Base-by-base conservation (phyloP, 1,140 invertebrate genomes). In the Mya arenaria region DNA sequence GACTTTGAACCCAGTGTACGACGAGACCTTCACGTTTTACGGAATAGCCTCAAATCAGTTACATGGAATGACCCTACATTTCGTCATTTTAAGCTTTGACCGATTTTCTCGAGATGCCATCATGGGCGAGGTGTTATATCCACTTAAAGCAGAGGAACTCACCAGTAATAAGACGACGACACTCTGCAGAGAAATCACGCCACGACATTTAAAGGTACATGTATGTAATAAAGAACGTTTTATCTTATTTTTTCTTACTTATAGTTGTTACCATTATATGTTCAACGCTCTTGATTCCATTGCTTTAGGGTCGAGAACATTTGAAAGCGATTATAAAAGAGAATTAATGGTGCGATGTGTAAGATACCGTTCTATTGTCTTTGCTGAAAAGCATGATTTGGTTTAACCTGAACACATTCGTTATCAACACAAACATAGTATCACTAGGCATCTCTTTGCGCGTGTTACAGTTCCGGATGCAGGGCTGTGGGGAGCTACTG, bases 51-150 rank as follows among this genome's bases (percentile, higher is more conserved):
- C 95, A 83, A 95, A 96, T 82, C 96, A 97, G 85, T 91, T 97
- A 1, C 93, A 94, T 3, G 94, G 95, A 60, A 94, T 96, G 34
- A 96, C 96, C 60, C 92, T 97, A 0, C 96, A 98, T 91, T 92
- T 93, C 85, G 97, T 96, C 0, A 96, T 98, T 0, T 97, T 97
- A 89, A 97, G 97, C 92, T 98, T 98, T 93, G 97, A 98, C 92
- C 94, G 97, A 52, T 98, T 97, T 94, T 97, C 96, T 25, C 94
- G 96, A 23, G 97, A 98, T 89, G 97, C 98, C 90, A 95, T 98
- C 52, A 97, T 98, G 82, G 97, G 97, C 1, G 96, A 97, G 92
- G 91, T 93, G 10, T 82, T 92, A 13, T 92, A 90, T 82, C 89
- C 91, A 1, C 93, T 97, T 6, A 95, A 95, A 66, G 90, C 86